Base-by-base conservation (phyloP, 2,113 vertebrate species). In the Aldabrachelys gigantea region DNA sequence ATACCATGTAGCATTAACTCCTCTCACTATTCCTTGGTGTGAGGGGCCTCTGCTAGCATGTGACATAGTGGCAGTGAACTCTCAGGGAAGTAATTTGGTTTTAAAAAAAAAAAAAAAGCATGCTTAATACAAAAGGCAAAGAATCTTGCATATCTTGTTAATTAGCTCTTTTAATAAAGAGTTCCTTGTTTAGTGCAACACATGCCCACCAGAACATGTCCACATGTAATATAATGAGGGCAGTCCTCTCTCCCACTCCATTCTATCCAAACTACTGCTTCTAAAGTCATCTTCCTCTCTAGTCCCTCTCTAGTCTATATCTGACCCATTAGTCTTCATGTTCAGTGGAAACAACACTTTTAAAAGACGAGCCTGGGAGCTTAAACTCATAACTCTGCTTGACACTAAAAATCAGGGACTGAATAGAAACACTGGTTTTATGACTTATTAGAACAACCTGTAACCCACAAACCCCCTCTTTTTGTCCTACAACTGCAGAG, bases 171-270 rank as follows among this genome's bases (percentile, higher is more conserved):
- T 22, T 76, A 87, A 90, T 82, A 95, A 92, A 0, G 56, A 90
- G 10, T 22, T n/a, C 29, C 35, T 96, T 79, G 50, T 84, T 92
- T 11, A 59, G 62, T 78, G 54, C 4, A 76, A 41, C 53, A 27
- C 0, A 0, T 19, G 22, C 29, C 53, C 8, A 8, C 85, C 54
- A 82, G 47, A 0, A 0, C 25, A 38, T 52, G 84, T 25, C 56
- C 25, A 27, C 9, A 0, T 25, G 57, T 24, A 80, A 54, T 22
- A 38, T 56, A 57, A 72, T 53, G 59, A 62, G 29, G 49, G 78
- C 41, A 12, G 41, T n/a, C 17, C 31, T 88, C 12, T 82, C 10
- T 4, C n/a, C 1, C 19, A 6, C 53, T 82, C 69, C 56, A 5
- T 44, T 87, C 35, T 78, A 54, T 76, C 44, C 3, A 4, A 1